Evolutionary conservation across 2,113 vertebrate species (phyloP), one percentile per base, ranked within the genome.

Genomic region (Chaetodon auriga): DNA sequence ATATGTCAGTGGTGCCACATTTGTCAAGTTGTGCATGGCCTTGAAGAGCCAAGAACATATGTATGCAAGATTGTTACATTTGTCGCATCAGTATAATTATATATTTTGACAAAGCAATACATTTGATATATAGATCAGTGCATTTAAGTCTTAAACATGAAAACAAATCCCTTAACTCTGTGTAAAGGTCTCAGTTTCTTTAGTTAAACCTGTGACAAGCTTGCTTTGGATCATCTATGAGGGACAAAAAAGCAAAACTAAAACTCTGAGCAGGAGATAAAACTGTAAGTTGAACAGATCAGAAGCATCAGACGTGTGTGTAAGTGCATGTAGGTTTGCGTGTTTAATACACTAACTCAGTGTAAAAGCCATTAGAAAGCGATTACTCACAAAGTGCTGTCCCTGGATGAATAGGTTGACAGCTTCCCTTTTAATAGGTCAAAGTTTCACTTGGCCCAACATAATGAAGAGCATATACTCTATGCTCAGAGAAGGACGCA

Each of bases 351-450:
- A 83, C 64, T 53, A 90, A 87, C 77, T 82, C 77, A 81, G 82
- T 87, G 84, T 86, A 86, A 87, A 84, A 89, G 80, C 85, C 89
- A 94, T 95, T 94, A 95, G 89, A 90, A 78, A 78, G 81, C 23
- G 82, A 95, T 93, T 93, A 93, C 89, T 90, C 88, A 88, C 86
- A 89, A 84, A 93, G 83, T 87, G 87, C 82, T 78, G 75, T 76
- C 55, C 51, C 75, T 90, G 75, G 84, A 93, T 84, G 84, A 82
- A 80, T 72, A 75, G 86, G 88, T 83, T 91, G 90, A 93, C 86
- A 93, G 83, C 65, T 80, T 91, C 55, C 85, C 92, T 92, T 92
- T 93, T 89, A 91, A 88, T 73, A 79, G 93, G 93, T 92, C 90
- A 91, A 76, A 89, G 87, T 86, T 91, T 86, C 76, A 68, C 69